phyloP scores from a whole-genome alignment of 2,113 vertebrate species.

The Anseranas semipalmata region DNA sequence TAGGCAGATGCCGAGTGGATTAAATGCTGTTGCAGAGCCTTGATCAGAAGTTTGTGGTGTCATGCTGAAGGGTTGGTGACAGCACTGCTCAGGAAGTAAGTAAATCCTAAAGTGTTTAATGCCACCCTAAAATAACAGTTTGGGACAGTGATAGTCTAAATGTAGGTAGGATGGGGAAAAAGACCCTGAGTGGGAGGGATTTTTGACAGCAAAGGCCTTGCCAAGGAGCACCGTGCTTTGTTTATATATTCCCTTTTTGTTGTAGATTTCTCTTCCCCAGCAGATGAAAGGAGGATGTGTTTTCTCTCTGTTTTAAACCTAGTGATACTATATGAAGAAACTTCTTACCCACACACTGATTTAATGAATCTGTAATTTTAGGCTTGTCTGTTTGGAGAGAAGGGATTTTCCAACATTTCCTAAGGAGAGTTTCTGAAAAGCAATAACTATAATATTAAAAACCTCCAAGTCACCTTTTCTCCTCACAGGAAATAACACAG shows the following conservation, averaged over 20 bases:
- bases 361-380: conserved; percentile 47
- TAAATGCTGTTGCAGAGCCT: conserved; percentile 41
- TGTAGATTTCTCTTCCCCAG: conserved; percentile 29
- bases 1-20: conserved; percentile 17
- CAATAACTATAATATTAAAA: conserved; percentile 67
- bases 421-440: conserved; percentile 64
- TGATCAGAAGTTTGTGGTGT: conserved; percentile 39
- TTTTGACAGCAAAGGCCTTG: conserved; percentile 24
- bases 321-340: conserved; percentile 34
- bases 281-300: conserved; percentile 14
- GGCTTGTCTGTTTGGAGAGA: conserved; percentile 30
- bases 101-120: conserved; percentile 72
- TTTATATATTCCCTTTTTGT: conserved; percentile 59
- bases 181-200: background rate
- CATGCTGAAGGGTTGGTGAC: conserved; percentile 8
- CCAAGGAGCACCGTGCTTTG: conserved; percentile 7
- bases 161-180: background rate
- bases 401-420: conserved; percentile 58
- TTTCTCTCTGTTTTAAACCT: conserved; percentile 9
- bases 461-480: conserved; percentile 52
- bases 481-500: conserved; percentile 67
- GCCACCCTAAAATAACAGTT: conserved; percentile 58
- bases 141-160: conserved; percentile 35
- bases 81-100: conserved; percentile 43
- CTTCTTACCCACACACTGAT: background rate